phyloP scores from a whole-genome alignment of 2,888 invertebrate genomes.

The Smittia sp. region DNA sequence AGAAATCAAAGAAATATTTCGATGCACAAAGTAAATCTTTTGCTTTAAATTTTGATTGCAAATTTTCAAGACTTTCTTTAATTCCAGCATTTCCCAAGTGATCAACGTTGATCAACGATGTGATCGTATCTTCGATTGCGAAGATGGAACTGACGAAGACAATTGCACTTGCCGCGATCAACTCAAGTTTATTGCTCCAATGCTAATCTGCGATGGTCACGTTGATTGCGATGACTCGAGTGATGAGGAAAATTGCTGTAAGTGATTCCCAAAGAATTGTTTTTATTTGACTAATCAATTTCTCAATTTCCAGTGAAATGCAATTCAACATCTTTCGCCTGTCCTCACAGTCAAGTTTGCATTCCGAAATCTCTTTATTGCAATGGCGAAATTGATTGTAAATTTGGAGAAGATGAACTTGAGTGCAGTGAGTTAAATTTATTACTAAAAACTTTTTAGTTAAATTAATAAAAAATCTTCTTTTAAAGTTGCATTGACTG shows the following conservation, averaged over 20 bases:
- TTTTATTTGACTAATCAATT: background rate
- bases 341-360: conserved; percentile 64
- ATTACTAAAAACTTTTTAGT: background rate
- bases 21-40: conserved; percentile 22
- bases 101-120: conserved; percentile 63
- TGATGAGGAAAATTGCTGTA: conserved; percentile 74
- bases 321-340: conserved; percentile 59
- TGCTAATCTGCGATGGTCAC: conserved; percentile 70
- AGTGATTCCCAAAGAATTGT: conserved; percentile 46
- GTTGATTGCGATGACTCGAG: conserved; percentile 71
- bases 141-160: conserved; percentile 77
- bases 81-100: conserved; percentile 63
- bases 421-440: conserved; percentile 66
- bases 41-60: background rate
- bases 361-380: conserved; percentile 62
- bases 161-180: conserved; percentile 72
- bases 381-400: conserved; percentile 65
- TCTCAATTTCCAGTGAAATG: conserved; percentile 58
- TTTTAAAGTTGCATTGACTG: conserved; percentile 63
- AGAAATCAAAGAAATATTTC: conserved; percentile 2
- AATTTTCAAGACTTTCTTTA: conserved; percentile 27
- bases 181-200: conserved; percentile 55
- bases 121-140: conserved; percentile 69
- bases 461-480: conserved; percentile 27
- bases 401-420: conserved; percentile 70